Conservation (phyloP, 2,113 vertebrate genomes). For the Taxidea taxus region DNA sequence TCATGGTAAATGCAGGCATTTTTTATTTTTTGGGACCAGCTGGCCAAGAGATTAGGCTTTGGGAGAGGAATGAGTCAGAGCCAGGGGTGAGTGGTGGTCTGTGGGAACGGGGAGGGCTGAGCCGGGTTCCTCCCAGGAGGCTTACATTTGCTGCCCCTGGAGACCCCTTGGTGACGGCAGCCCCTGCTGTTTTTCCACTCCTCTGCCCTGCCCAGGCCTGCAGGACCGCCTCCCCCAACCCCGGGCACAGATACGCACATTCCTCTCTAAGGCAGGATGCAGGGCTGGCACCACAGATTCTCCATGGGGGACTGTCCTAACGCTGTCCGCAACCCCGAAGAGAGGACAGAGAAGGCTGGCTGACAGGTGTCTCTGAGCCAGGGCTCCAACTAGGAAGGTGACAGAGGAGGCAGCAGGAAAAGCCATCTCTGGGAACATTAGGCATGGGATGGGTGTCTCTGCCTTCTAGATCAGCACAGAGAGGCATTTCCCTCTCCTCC, state of each 20-base stretch:
- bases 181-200: neutral
- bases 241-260: no score
- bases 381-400: neutral
- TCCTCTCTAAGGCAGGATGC: neutral
- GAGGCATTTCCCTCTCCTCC: neutral
- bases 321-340: neutral
- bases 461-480: neutral
- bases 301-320: neutral
- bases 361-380: neutral
- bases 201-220: neutral
- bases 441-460: neutral
- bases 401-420: neutral
- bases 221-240: no score
- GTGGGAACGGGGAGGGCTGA: neutral
- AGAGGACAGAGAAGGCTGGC: neutral
- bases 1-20: slow-evolving; percentile 59
- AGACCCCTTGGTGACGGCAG: neutral
- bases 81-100: neutral
- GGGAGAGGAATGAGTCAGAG: neutral
- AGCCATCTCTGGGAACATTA: neutral
- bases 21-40: slow-evolving; percentile 63
- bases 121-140: neutral
- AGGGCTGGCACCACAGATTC: neutral
- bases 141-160: neutral
- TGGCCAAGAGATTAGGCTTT: slow-evolving; percentile 22